Base-by-base conservation (phyloP, 1,140 invertebrate genomes). In the Megathymus violae region DNA sequence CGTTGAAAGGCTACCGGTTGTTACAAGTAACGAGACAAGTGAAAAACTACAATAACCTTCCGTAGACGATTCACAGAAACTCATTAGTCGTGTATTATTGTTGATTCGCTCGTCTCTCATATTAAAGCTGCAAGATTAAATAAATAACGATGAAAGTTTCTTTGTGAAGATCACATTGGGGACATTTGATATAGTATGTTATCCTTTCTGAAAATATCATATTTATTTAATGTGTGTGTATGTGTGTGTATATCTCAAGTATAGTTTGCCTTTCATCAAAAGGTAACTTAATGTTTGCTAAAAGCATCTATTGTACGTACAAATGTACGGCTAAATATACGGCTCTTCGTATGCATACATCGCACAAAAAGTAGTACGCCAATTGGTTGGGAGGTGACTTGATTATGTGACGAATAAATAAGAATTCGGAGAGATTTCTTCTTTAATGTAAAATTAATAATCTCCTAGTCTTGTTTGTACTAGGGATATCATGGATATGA, bases 181-280 rank as follows among this genome's bases (percentile, higher is more conserved):
- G 41, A 16, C 43, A 58, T 58, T 41, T 58, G 44, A 58, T 58
- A 58, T n/a, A n/a, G n/a, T 58, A 58, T 58, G 44, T 58, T 31
- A 41, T 58, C 52, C 52, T 27, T 58, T 58, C 40, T 9, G 41
- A 58, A 40, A 44, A 31, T 40, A 58, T 58, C 52, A 44, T 58
- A 41, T 58, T 58, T 56, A 56, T n/a, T n/a, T n/a, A n/a, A n/a
- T n/a, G n/a, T n/a, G n/a, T n/a, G n/a, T n/a, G 44, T 56, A 43
- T 54, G 38, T 41, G 41, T 54, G 41, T 44, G 31, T 54, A 56
- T 56, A 25, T 40, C 7, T 43, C 19, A 16, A 44, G 38, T 27
- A 56, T 19, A 19, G 40, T 40, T 25, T 22, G 27, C 27, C 27
- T 4, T 9, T 31, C 19, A 56, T 56, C 52, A 56, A 56, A 56